phyloP scores from a whole-genome alignment of 2,888 invertebrate genomes.

The Gnatocerus cornutus region DNA sequence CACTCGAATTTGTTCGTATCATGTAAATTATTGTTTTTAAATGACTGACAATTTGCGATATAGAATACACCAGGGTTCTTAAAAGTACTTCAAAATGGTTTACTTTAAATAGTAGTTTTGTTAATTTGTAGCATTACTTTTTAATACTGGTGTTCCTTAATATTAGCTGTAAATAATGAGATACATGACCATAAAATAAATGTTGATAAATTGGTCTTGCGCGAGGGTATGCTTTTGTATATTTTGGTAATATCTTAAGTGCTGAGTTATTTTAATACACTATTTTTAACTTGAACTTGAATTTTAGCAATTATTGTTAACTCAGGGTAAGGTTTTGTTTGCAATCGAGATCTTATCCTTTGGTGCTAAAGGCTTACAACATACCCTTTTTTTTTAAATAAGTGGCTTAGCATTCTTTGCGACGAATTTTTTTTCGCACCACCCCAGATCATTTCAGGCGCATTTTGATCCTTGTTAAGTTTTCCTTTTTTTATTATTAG shows the following conservation, averaged over 20 bases:
- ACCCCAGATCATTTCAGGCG: background rate
- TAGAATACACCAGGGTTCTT: constrained; percentile 50
- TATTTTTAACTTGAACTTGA: constrained; percentile 47
- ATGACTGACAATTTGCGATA: constrained; percentile 49
- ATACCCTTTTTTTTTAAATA: constrained; percentile 43
- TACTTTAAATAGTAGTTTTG: constrained; percentile 24
- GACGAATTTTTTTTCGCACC: constrained; percentile 26
- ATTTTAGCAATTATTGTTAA: constrained; percentile 45
- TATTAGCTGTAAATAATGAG: constrained; percentile 55
- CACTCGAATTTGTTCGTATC: constrained; percentile 43
- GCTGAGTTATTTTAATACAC: constrained; percentile 48
- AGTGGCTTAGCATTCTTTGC: constrained; percentile 47
- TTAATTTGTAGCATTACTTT: constrained; percentile 49
- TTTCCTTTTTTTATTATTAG: constrained; percentile 31
- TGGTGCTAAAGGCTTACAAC: constrained; percentile 55
- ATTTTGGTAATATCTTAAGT: constrained; percentile 55
- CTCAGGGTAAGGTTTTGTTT: constrained; percentile 50
- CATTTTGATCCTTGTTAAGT: constrained; percentile 33
- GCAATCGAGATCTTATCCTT: constrained; percentile 51
- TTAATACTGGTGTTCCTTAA: constrained; percentile 58
- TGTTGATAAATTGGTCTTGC: constrained; percentile 48
- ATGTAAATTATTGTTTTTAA: constrained; percentile 44
- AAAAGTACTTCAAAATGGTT: constrained; percentile 38
- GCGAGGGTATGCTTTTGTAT: constrained; percentile 48
- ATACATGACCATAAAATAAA: constrained; percentile 55